Conservation (phyloP, 1,140 invertebrate species). For the Bradysia coprophila region DNA sequence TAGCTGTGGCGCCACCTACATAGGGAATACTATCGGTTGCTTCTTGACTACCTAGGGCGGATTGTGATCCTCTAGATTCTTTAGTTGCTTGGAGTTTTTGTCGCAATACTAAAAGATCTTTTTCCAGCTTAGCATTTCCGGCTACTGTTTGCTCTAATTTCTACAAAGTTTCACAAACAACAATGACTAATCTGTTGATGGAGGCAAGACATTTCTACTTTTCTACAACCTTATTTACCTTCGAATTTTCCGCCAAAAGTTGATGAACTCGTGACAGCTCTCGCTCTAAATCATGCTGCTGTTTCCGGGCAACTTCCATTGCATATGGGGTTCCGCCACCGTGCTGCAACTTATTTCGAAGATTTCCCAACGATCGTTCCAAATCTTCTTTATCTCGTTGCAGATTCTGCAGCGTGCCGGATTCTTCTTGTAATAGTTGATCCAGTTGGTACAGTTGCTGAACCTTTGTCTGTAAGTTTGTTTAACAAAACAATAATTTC, state of each 20-base stretch:
- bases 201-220: neutral
- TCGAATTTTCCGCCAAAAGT: constrained; percentile 74
- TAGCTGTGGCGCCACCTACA: constrained; percentile 33
- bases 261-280: constrained; percentile 67
- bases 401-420: constrained; percentile 59
- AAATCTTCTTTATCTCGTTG: constrained; percentile 72
- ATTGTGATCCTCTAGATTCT: constrained; percentile 9
- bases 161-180: constrained; percentile 22
- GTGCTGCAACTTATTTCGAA: constrained; percentile 40
- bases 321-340: constrained; percentile 31
- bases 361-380: constrained; percentile 53
- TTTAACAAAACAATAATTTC: neutral
- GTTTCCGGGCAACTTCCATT: constrained; percentile 45
- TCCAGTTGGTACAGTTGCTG: constrained; percentile 68
- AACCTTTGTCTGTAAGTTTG: constrained; percentile 48
- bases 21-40: constrained; percentile 7
- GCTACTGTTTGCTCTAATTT: constrained; percentile 80
- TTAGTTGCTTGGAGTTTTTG: constrained; percentile 62
- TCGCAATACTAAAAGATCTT: constrained; percentile 64
- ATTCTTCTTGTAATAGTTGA: constrained; percentile 69
- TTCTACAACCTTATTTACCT: constrained; percentile 48
- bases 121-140: constrained; percentile 71
- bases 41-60: constrained; percentile 11
- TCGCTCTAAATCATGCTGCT: constrained; percentile 55
- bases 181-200: neutral